Evolutionary conservation across 2,888 invertebrate species (phyloP), one percentile per base, ranked within the genome.

Genomic region (Catonia carolina): DNA sequence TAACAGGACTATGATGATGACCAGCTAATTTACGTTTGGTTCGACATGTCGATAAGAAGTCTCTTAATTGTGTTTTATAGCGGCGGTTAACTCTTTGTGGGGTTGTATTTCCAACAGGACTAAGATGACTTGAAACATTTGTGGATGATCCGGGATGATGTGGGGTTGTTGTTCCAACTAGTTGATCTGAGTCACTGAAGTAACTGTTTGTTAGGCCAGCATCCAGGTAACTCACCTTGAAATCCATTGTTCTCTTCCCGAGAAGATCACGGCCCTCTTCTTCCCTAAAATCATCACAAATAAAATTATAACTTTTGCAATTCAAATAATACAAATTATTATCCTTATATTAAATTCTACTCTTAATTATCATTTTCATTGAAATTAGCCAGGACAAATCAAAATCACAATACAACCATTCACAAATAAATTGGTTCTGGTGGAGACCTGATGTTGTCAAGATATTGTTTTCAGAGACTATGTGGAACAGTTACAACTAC

Each of bases 241-340:
- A 98, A 75, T 98, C 97, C 90, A 96, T 96, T 5, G 97, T 98
- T 63, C 99, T 82, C 74, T 99, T 99, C 33, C 97, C 97, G 49
- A 98, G 79, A 60, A 99, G 77, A 74, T 98, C 98, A 63, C 94
- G 83, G 10, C 99, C 99, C 77, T 99, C 99, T 74, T 99, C 99
- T 72, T 99, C 98, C 83, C 94, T 95, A 74, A 36, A 77, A 73
- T 57, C 18, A 50, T 15, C 35, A 48, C 15, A 20, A 47, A 51
- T 33, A 58, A 2, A n/a, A n/a, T n/a, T n/a, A n/a, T n/a, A 41
- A 55, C 47, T n/a, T 4, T n/a, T n/a, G n/a, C n/a, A n/a, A n/a
- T n/a, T n/a, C n/a, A n/a, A 17, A 14, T 17, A 17, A 17, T 42
- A 17, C 42, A 1, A n/a, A 14, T n/a, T 2, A 17, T 33, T 33